Percentiles rank a stretch among this genome's conserved stretches.
Evolutionary conservation across 1,140 invertebrate species (phyloP).

Genomic region (Sminthurinus signatus): DNA sequence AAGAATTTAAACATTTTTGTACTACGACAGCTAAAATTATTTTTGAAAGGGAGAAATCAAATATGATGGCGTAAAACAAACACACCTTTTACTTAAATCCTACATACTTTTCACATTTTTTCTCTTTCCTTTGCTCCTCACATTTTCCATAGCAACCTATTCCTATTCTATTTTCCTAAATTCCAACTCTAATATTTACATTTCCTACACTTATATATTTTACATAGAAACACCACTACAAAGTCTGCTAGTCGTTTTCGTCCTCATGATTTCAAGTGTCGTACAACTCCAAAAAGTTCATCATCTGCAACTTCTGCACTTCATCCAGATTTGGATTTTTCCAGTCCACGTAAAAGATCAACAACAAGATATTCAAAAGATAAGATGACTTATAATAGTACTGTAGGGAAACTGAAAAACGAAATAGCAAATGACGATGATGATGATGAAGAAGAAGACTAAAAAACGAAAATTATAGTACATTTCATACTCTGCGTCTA

Average conservation of each 20-base stretch:
- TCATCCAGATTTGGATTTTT: neutral
- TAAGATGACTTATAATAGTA: neutral
- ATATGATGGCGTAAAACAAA: conserved; percentile 17
- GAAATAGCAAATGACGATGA: neutral
- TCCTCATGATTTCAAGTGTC: neutral
- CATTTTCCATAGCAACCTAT: too few relatives aligned
- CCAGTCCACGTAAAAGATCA: neutral
- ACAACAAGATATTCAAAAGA: neutral
- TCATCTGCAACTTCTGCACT: neutral
- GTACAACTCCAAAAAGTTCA: neutral
- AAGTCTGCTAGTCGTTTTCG: neutral
- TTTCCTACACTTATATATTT: neutral
- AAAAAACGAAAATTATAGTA: too few relatives aligned
- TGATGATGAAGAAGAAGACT: neutral
- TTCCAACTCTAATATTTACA: neutral
- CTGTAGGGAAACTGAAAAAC: neutral
- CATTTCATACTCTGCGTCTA: too few relatives aligned
- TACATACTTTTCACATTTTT: neutral
- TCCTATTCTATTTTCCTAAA: too few relatives aligned
- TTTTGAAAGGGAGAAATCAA: conserved; percentile 27
- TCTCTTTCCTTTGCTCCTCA: neutral
- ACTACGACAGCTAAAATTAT: conserved; percentile 31
- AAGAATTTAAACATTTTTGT: conserved; percentile 33
- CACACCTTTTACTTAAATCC: neutral
- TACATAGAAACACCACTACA: neutral